Percentiles rank a stretch among this genome's conserved stretches.
Evolutionary conservation across 2,113 vertebrate species (phyloP).

Genomic region (Lagenorhynchus albirostris): DNA sequence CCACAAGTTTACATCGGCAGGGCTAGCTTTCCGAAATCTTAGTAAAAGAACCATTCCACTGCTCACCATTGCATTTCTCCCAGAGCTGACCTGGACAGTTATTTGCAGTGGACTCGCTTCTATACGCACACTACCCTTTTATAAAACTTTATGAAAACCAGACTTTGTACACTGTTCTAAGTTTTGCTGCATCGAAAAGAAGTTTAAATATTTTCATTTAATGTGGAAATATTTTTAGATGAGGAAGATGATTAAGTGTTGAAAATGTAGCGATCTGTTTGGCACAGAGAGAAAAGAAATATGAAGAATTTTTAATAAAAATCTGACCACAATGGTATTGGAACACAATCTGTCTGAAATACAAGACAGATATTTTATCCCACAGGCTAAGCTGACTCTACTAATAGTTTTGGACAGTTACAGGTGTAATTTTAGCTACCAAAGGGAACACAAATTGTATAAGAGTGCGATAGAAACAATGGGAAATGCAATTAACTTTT

Average conservation of each 20-base stretch:
- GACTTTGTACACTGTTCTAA: constrained; percentile 62
- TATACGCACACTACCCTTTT: neutral
- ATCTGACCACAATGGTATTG: constrained; percentile 76
- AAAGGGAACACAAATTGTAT: constrained; percentile 72
- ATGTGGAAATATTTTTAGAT: constrained; percentile 80
- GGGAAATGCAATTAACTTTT: constrained; percentile 71
- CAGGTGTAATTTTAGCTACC: constrained; percentile 81
- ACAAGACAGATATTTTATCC: constrained; percentile 78
- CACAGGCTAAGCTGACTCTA: constrained; percentile 66
- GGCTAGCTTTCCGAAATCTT: neutral
- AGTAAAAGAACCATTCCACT: neutral
- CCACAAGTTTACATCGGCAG: neutral
- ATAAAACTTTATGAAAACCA: constrained; percentile 73
- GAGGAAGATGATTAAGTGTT: constrained; percentile 80
- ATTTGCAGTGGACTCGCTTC: neutral
- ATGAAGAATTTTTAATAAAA: constrained; percentile 81
- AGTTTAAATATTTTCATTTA: constrained; percentile 77
- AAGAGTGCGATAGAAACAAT: constrained; percentile 72
- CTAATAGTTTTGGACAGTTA: constrained; percentile 78
- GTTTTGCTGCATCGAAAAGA: constrained; percentile 73
- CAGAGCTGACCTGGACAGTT: neutral
- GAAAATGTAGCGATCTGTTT: constrained; percentile 75
- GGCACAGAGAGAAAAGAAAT: constrained; percentile 77
- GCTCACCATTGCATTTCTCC: neutral
- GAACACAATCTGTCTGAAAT: constrained; percentile 79